Percentiles rank a stretch among this genome's conserved stretches.
These are phyloP conservation scores for Chalcosyrphus nemorum DNA, from an alignment of 2,888 invertebrate genomes.

Conservation along the genomic window DNA sequence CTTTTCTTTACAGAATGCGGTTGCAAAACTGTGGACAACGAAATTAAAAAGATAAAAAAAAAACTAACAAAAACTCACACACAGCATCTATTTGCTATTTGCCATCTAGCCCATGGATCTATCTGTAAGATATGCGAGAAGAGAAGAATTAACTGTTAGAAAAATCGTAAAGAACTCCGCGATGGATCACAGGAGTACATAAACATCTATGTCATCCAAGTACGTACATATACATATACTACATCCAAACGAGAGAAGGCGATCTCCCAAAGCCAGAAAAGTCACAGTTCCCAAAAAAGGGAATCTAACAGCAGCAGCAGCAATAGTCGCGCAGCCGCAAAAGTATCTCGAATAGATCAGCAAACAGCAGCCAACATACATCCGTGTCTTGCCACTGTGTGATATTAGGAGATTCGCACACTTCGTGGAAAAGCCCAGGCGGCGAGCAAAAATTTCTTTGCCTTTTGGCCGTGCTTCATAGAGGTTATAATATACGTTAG, in stretches of 20 bases:
- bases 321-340: conserved; percentile 18
- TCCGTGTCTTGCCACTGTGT: conserved; percentile 68
- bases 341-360: conserved; percentile 28
- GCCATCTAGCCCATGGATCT: conserved; percentile 56
- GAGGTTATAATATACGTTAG: conserved; percentile 53
- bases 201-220: conserved; percentile 71
- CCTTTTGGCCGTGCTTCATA: conserved; percentile 8
- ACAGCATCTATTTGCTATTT: conserved; percentile 53
- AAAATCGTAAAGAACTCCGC: conserved; percentile 58
- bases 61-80: conserved; percentile 24
- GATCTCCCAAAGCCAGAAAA: conserved; percentile 67
- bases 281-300: conserved; percentile 73
- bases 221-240: too few relatives aligned
- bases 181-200: conserved; percentile 60
- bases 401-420: conserved; percentile 71
- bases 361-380: conserved; percentile 51
- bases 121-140: conserved; percentile 45
- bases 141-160: conserved; percentile 69
- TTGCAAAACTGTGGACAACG: conserved; percentile 57
- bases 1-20: conserved; percentile 43
- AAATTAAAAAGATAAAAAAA: conserved; percentile 47
- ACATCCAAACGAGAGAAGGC: conserved; percentile 49
- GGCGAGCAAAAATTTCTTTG: conserved; percentile 53
- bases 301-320: conserved; percentile 58
- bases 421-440: conserved; percentile 61